Percentiles rank a stretch among this genome's conserved stretches.
These are phyloP conservation scores for Malurus cyaneus DNA, from an alignment of 2,113 vertebrate species.

Conservation along the genomic window DNA sequence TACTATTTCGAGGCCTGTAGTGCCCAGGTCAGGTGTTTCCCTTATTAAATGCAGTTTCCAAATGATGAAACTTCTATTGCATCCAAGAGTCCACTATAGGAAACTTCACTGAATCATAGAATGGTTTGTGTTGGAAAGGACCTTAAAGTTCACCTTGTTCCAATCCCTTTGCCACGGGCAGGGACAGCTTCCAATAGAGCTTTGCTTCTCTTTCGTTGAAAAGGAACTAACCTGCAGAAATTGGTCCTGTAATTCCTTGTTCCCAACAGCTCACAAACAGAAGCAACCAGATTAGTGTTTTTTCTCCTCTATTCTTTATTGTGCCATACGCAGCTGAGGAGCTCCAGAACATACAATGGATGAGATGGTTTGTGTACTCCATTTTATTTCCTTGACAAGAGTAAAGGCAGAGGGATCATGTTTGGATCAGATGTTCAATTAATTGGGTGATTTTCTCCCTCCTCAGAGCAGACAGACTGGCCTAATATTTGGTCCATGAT, in stretches of 20 bases:
- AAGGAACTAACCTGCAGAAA: background rate
- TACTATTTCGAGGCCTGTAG: background rate
- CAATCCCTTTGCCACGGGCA: background rate
- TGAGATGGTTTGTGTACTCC: background rate
- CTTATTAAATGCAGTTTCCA: background rate
- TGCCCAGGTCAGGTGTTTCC: background rate
- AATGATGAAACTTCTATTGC: background rate
- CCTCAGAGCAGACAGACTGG: background rate
- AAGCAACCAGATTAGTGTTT: background rate
- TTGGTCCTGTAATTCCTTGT: background rate
- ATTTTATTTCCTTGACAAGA: background rate
- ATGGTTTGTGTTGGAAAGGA: background rate
- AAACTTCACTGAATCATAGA: background rate
- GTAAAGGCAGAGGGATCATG: background rate
- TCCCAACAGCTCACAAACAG: background rate
- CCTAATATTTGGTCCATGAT: background rate
- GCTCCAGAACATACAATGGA: background rate
- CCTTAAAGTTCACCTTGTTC: background rate
- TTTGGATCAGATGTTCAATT: background rate
- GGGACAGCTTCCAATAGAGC: background rate
- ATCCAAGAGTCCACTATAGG: background rate
- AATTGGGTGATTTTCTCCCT: background rate
- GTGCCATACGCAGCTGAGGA: background rate
- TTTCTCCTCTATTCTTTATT: background rate
- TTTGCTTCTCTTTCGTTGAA: background rate